Conservation (phyloP, 2,888 invertebrate genomes). For the Hipparchia semele region DNA sequence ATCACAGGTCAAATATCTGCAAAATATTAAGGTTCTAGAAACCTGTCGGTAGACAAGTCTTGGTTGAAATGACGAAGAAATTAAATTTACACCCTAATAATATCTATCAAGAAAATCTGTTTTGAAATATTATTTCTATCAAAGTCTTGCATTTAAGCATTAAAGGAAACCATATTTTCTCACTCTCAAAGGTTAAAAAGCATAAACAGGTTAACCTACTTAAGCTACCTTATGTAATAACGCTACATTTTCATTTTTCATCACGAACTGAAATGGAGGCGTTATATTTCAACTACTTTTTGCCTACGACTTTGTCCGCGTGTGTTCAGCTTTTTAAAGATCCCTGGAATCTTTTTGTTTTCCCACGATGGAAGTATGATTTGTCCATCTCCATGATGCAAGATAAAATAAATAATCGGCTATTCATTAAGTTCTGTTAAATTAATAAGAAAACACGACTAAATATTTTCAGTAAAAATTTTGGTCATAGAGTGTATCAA, state of each 20-base stretch:
- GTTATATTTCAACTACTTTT: background rate
- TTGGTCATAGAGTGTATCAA: too few relatives aligned
- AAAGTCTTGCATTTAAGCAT: background rate
- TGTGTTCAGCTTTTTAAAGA: background rate
- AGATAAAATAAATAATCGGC: background rate
- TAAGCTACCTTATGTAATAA: conserved; percentile 6
- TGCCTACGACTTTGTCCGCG: background rate
- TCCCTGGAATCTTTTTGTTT: background rate
- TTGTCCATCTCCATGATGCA: background rate
- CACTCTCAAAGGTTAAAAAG: background rate
- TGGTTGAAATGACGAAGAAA: background rate
- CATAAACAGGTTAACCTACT: conserved; percentile 8
- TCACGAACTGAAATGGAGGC: background rate
- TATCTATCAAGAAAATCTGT: background rate
- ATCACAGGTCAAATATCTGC: too few relatives aligned
- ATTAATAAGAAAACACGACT: too few relatives aligned
- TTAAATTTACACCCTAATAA: background rate
- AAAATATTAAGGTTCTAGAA: too few relatives aligned
- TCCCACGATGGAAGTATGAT: background rate
- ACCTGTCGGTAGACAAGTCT: too few relatives aligned
- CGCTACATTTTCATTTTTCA: conserved; percentile 5
- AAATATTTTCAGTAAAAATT: too few relatives aligned
- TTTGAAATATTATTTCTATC: background rate
- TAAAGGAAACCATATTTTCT: background rate
- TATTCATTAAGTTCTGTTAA: too few relatives aligned